Percentiles rank a stretch among this genome's conserved stretches.
Conservation (phyloP, 2,113 vertebrate species). For the Conger conger region DNA sequence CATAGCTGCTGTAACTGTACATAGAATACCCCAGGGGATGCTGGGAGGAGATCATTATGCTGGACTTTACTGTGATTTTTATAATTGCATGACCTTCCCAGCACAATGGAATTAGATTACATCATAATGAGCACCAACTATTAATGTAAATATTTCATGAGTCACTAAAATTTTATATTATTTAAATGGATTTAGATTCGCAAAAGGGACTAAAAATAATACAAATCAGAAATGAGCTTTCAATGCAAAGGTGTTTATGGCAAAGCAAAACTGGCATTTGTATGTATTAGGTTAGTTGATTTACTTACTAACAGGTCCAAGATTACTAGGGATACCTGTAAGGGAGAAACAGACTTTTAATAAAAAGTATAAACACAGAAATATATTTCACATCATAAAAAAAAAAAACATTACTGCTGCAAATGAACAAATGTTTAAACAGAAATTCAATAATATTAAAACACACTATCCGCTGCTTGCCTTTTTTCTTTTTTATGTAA, state of each 20-base stretch:
- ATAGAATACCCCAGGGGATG: neutral
- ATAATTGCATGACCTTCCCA: slow-evolving; percentile 27
- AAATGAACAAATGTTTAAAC: neutral
- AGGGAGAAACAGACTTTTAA: slow-evolving; percentile 39
- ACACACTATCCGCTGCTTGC: neutral
- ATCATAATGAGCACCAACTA: neutral
- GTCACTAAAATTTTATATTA: neutral
- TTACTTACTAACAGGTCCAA: slow-evolving; percentile 95
- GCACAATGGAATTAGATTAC: neutral
- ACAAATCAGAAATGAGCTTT: slow-evolving; percentile 69
- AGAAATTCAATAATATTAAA: neutral
- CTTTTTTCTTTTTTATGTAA: neutral
- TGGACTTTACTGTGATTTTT: slow-evolving; percentile 10
- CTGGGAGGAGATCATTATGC: slow-evolving; percentile 5
- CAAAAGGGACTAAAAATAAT: neutral
- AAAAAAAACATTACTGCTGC: neutral
- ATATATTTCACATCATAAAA: neutral
- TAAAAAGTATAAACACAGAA: neutral
- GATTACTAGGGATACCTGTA: slow-evolving; percentile 91
- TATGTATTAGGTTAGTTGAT: slow-evolving; percentile 24
- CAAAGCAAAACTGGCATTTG: slow-evolving; percentile 56
- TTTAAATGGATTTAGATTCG: neutral
- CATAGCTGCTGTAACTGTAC: slow-evolving; percentile 1
- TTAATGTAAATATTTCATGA: neutral
- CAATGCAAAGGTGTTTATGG: slow-evolving; percentile 64